Evolutionary conservation across 2,797 vertebrate species (phyloP).

Genomic region (Anabacerthia variegaticeps): DNA sequence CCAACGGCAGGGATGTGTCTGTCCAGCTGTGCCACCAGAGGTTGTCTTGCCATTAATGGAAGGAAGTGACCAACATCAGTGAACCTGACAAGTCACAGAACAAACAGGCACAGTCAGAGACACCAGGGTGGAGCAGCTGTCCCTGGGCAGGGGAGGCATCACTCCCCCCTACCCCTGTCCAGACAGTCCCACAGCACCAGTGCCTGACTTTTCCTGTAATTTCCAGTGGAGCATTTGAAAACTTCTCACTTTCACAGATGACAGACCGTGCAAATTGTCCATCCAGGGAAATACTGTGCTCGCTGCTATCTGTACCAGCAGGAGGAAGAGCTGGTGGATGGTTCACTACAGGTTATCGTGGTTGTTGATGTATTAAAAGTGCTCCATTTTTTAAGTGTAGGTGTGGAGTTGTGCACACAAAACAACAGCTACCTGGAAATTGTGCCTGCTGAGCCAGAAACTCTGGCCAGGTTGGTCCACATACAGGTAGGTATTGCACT

Average conservation of each 20-base stretch:
- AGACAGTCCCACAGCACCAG: background rate
- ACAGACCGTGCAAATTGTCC: background rate
- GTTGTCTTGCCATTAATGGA: background rate
- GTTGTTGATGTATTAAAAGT: background rate
- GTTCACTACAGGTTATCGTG: rapidly evolving
- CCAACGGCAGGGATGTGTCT: background rate
- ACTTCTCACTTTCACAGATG: background rate
- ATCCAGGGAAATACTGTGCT: background rate
- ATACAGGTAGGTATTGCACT: background rate
- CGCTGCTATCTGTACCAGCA: background rate
- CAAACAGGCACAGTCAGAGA: background rate
- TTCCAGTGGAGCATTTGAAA: background rate
- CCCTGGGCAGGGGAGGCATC: background rate
- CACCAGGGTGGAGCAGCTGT: background rate
- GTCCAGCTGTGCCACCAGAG: background rate
- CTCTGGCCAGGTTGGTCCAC: background rate
- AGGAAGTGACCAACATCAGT: background rate
- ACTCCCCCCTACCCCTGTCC: background rate
- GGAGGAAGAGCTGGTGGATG: background rate
- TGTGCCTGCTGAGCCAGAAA: background rate
- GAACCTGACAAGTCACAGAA: background rate
- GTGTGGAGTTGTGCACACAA: background rate
- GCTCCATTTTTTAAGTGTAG: background rate
- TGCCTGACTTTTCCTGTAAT: background rate
- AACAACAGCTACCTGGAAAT: background rate